Base-by-base conservation (phyloP, 2,888 invertebrate genomes). In the Polydrusus cervinus region DNA sequence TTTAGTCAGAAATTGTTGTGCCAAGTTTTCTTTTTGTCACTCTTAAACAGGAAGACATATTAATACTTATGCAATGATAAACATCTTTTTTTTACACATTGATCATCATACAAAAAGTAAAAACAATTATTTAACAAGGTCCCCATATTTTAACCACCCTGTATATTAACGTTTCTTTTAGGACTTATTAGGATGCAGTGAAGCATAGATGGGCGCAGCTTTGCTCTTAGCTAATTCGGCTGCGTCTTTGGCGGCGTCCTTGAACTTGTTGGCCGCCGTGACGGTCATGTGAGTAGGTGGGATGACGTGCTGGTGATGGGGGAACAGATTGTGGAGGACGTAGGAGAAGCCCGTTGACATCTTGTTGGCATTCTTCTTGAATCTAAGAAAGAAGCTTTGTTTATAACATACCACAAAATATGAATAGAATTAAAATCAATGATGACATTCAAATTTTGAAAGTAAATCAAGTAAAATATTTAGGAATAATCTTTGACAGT, bases 201-300 rank as follows among this genome's bases (percentile, higher is more conserved):
- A 83, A n/a, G 86, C 87, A 80, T 87, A 87, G 68, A 87, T 86
- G 0, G 87, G 87, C 5, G 83, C 86, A 14, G 87, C 87, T 79
- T 90, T 91, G 67, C 90, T 90, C 83, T 93, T 95, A 61, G 96
- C 94, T 79, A 94, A 90, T 86, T 95, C 94, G 30, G 93, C 94
- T 67, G 95, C 94, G 82, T 93, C 93, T 83, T 93, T 93, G 0
- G 95, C 95, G 0, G 93, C 94, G 75, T 92, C 93, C 83, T 95
- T 94, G 84, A 96, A 88, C 83, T 93, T 92, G 82, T 82, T 82
- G 13, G 85, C 82, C 11, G 87, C 82, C 61, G 85, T 84, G 5
- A 82, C 80, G 6, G 82, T 81, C 70, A 82, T 71, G 71, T 83
- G 74, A 40, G 85, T 82, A 79, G 87, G 81, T 81, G 87, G 71